Conservation (phyloP, 2,888 invertebrate species). For the Subacronicta megacephala region DNA sequence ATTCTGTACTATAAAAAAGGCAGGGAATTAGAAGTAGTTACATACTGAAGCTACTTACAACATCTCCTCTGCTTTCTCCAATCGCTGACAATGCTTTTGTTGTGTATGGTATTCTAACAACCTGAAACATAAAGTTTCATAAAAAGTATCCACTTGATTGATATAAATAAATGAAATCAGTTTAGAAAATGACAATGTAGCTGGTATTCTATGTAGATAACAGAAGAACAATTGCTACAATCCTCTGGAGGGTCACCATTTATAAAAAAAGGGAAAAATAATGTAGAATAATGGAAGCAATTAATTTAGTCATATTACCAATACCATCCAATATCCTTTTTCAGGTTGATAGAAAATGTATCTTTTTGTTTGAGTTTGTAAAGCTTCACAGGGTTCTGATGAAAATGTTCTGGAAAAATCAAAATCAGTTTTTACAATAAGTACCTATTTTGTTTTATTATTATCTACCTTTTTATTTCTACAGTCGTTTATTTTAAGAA, state of each 20-base stretch:
- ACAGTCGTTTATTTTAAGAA: not conserved
- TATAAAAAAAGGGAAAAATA: too few relatives aligned
- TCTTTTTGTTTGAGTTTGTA: conserved; percentile 96
- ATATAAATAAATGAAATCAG: too few relatives aligned
- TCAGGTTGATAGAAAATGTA: conserved; percentile 97
- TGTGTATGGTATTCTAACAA: conserved; percentile 93
- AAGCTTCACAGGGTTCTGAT: conserved; percentile 94
- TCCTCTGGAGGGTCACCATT: too few relatives aligned
- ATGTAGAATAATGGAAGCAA: not conserved
- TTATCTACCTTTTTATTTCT: too few relatives aligned
- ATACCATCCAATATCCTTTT: conserved; percentile 96
- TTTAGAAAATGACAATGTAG: too few relatives aligned
- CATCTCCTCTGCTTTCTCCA: conserved; percentile 95
- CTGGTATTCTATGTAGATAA: too few relatives aligned
- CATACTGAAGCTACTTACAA: conserved; percentile 87
- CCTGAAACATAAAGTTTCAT: conserved; percentile 84
- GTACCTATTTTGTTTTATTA: not conserved
- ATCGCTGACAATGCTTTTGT: conserved; percentile 92
- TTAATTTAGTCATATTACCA: conserved; percentile 89
- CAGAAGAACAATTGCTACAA: too few relatives aligned
- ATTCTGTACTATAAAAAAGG: too few relatives aligned
- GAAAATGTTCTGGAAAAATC: conserved; percentile 93
- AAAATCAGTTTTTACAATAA: too few relatives aligned
- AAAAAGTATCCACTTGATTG: too few relatives aligned
- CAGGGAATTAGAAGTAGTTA: too few relatives aligned